A percentile compares a stretch with the other conserved stretches of the same genome.
Evolutionary conservation across 2,113 vertebrate genomes (phyloP).

Genomic region (Myodes glareolus): DNA sequence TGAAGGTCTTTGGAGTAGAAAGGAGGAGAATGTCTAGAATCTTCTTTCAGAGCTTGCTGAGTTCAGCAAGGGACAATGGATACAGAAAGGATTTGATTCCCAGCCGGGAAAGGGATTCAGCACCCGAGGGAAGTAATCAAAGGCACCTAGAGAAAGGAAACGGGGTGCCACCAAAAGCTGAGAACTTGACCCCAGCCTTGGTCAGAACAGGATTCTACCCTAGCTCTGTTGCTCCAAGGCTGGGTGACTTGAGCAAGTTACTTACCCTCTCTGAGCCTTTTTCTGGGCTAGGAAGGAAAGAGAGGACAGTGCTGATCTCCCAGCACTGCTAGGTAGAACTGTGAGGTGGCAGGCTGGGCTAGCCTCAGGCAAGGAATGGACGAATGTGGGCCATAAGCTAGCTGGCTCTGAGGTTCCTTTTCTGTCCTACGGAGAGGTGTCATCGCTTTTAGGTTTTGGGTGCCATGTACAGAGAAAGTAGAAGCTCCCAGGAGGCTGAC

Average conservation of each 20-base stretch:
- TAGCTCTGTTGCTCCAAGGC: not conserved
- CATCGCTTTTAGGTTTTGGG: not conserved
- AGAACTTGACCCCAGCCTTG: not conserved
- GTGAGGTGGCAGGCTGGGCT: not conserved
- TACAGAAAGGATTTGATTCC: not conserved
- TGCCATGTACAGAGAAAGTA: not conserved
- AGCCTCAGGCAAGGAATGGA: not conserved
- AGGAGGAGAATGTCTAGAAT: not conserved
- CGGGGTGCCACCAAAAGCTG: not conserved
- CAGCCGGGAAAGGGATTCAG: not conserved
- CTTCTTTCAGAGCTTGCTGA: not conserved
- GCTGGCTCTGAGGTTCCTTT: not conserved
- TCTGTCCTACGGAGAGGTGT: not conserved
- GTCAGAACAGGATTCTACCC: not conserved
- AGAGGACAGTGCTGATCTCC: not conserved
- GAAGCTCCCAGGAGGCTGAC: not conserved
- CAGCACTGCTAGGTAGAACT: not conserved
- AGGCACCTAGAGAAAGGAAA: not conserved
- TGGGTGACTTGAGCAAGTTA: constrained; percentile 14
- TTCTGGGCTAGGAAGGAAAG: not conserved
- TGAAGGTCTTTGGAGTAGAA: constrained; percentile 19
- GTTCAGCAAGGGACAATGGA: not conserved
- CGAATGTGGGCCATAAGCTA: not conserved
- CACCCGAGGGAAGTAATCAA: not conserved
- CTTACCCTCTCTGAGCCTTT: not conserved